Conservation (phyloP, 2,888 invertebrate species). For the Eubasilissa splendida region DNA sequence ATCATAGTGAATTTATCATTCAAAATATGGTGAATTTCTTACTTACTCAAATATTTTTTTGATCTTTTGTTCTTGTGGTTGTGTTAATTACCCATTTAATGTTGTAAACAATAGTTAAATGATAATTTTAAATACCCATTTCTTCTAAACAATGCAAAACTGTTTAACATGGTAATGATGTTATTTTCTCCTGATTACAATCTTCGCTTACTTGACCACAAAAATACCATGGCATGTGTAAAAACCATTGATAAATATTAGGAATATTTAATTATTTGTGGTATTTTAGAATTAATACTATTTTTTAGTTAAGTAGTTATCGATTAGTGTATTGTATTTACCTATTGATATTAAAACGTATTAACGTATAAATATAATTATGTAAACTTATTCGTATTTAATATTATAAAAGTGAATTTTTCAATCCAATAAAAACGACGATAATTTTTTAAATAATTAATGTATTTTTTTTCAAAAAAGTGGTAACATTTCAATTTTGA, state of each 20-base stretch:
- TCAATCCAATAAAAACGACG: conserved; percentile 18
- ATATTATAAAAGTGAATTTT: not conserved
- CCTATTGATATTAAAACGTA: no score
- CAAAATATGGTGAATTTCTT: no score
- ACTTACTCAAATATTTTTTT: not conserved
- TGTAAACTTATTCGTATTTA: no score
- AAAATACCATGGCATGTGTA: no score
- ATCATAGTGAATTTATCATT: no score
- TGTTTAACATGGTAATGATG: not conserved
- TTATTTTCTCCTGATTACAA: not conserved
- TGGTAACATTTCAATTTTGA: conserved; percentile 18
- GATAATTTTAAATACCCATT: not conserved
- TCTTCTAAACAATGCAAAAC: not conserved
- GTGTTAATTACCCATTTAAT: not conserved
- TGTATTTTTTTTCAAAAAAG: conserved; percentile 6
- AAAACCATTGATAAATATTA: no score
- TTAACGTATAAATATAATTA: no score
- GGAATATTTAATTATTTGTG: no score
- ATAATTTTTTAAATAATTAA: not conserved
- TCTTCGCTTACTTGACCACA: not conserved
- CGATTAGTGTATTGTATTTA: no score
- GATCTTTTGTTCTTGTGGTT: not conserved
- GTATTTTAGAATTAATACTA: no score
- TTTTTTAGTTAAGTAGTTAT: no score
- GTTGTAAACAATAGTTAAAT: not conserved